These are phyloP conservation scores for Drosophila baimaii DNA, from an alignment of 1,140 invertebrate species.

Conservation along the genomic window DNA sequence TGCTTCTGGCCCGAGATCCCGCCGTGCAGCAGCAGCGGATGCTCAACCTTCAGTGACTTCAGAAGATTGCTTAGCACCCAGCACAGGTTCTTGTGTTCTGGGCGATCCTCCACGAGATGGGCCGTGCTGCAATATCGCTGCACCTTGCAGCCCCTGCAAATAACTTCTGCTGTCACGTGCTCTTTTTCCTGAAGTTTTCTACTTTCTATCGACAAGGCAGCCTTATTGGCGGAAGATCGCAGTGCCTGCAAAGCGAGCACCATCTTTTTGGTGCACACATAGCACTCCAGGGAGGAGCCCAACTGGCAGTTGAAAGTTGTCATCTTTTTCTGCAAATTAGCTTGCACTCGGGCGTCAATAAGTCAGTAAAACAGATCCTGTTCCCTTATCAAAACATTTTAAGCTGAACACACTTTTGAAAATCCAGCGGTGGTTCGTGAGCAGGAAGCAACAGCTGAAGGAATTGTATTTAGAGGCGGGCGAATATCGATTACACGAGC, in stretches of 20 bases:
- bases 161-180: slow-evolving; percentile 1
- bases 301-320: background rate
- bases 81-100: slow-evolving; percentile 44
- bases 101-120: slow-evolving; percentile 53
- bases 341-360: no score
- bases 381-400: no score
- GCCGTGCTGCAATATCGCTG: slow-evolving; percentile 58
- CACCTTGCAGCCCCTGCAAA: slow-evolving; percentile 52
- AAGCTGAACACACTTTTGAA: background rate
- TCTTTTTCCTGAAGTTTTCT: background rate
- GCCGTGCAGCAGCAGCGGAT: slow-evolving; percentile 44
- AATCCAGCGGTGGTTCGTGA: background rate
- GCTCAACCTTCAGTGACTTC: slow-evolving; percentile 10
- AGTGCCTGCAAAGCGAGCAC: background rate
- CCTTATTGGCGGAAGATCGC: background rate
- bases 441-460: background rate
- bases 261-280: slow-evolving; percentile 23
- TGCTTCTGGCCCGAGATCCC: background rate
- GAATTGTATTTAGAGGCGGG: background rate
- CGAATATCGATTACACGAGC: background rate
- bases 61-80: slow-evolving; percentile 33
- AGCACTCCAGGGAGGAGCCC: slow-evolving; percentile 30
- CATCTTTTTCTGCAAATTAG: background rate
- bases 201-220: background rate
- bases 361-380: no score